Base-by-base conservation (phyloP, 1,140 invertebrate genomes). In the Lasioglossum albipes region DNA sequence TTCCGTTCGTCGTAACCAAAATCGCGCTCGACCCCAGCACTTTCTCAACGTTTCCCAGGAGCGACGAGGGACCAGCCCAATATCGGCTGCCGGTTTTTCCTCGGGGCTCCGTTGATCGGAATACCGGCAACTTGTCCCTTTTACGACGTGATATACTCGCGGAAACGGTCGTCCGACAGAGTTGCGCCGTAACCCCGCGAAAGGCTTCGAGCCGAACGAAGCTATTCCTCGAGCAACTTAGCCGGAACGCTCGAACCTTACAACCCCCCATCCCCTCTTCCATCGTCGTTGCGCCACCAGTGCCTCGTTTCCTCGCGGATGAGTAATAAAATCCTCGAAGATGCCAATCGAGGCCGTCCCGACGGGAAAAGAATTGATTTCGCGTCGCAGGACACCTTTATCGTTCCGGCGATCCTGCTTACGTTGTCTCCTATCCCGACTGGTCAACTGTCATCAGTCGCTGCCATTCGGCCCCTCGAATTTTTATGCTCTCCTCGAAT, bases 101-200 rank as follows among this genome's bases (percentile, higher is more conserved):
- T 22, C 22, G 5, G 10, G 57, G n/a, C 27, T 13, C 22, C 61
- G 7, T n/a, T 27, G 61, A 62, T 62, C 61, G 61, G 61, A 41
- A 67, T 18, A 80, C 73, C 79, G 73, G 59, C 73, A 65, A 74
- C 78, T 74, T 75, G 82, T 81, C 67, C 67, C 71, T 81, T 84
- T 84, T 84, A 84, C 73, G 82, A 84, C 57, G 73, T 65, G 82
- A 81, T 84, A 84, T 84, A 81, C 54, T 52, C 64, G 69, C 68
- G 64, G 82, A 84, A 84, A 81, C 45, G 67, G 42, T 22, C 57
- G 59, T 42, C 61, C 73, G 52, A 71, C 79, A 67, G 70, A 84
- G 79, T 84, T 84, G 66, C 41, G 41, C 54, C 70, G 80, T 84
- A 84, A 84, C 82, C 79, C 20, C 45, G 45, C 57, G 54, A 31